These are phyloP conservation scores for Dusona sp. DNA, from an alignment of 2,888 invertebrate genomes.

Conservation along the genomic window DNA sequence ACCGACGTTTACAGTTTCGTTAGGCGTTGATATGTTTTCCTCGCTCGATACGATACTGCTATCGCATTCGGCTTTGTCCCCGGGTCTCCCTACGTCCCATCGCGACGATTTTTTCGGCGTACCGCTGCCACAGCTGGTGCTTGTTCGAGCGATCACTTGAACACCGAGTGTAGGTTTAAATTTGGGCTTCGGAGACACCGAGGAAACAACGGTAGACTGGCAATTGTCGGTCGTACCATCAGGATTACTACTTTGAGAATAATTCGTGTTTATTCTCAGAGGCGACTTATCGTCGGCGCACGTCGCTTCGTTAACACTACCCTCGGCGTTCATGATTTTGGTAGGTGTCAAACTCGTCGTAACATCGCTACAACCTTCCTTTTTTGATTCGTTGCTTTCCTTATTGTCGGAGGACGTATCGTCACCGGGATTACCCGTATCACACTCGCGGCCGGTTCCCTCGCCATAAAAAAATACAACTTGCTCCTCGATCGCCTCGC, in stretches of 20 bases:
- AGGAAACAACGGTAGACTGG: slow-evolving; percentile 60
- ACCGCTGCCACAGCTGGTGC: slow-evolving; percentile 60
- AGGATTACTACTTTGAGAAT: slow-evolving; percentile 70
- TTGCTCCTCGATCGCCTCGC: slow-evolving; percentile 91
- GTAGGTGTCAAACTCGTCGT: slow-evolving; percentile 71
- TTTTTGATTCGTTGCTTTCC: slow-evolving; percentile 80
- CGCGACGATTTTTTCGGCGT: slow-evolving; percentile 82
- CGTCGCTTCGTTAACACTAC: slow-evolving; percentile 74
- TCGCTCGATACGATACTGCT: slow-evolving; percentile 79
- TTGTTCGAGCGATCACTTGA: slow-evolving; percentile 80
- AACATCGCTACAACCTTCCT: slow-evolving; percentile 74
- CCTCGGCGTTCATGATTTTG: slow-evolving; percentile 73
- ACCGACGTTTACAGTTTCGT: slow-evolving; percentile 66
- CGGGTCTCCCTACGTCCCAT: slow-evolving; percentile 85
- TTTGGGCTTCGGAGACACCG: slow-evolving; percentile 75
- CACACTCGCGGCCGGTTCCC: slow-evolving; percentile 90
- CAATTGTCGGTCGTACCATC: slow-evolving; percentile 58
- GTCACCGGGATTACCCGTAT: slow-evolving; percentile 89
- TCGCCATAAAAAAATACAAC: slow-evolving; percentile 90
- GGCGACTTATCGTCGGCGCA: slow-evolving; percentile 73
- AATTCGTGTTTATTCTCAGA: slow-evolving; percentile 71
- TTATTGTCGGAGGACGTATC: slow-evolving; percentile 78
- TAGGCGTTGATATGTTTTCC: slow-evolving; percentile 78
- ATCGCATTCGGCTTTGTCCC: slow-evolving; percentile 76
- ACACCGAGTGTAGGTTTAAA: slow-evolving; percentile 83